phyloP scores from a whole-genome alignment of 2,888 invertebrate genomes.

The Pterobdella sp. region DNA sequence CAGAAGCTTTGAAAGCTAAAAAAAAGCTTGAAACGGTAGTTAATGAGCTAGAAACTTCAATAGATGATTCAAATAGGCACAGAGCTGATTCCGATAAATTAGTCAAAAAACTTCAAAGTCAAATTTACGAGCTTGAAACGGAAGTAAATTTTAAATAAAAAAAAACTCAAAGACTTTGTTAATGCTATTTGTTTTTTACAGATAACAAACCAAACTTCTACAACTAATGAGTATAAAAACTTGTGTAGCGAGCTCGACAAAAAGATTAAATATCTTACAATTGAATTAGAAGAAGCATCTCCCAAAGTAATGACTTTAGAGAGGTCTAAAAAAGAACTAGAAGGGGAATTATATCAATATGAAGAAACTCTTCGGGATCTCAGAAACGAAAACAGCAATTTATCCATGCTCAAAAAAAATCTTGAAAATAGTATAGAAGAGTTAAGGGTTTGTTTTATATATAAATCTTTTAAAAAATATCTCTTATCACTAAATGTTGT shows the following conservation, averaged over 20 bases:
- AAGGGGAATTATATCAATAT: constrained; percentile 97
- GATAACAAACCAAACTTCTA: not conserved
- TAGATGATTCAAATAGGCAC: constrained; percentile 97
- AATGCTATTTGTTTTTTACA: no score
- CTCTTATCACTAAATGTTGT: not conserved
- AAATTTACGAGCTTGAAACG: constrained; percentile 66
- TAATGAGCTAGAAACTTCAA: constrained; percentile 95
- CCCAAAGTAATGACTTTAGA: constrained; percentile 99
- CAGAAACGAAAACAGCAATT: constrained; percentile 81
- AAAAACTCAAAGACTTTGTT: no score
- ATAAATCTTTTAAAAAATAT: not conserved
- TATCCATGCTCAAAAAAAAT: constrained; percentile 97
- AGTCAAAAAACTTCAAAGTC: constrained; percentile 85
- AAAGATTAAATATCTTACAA: constrained; percentile 98
- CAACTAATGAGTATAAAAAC: not conserved
- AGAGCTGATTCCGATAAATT: constrained; percentile 98
- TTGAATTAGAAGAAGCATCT: constrained; percentile 95
- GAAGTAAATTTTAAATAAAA: no score
- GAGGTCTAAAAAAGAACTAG: constrained; percentile 99
- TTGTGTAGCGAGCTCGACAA: constrained; percentile 52
- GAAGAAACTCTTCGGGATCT: constrained; percentile 97
- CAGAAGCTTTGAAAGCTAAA: constrained; percentile 99
- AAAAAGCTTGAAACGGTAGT: constrained; percentile 99
- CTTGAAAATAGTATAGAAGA: constrained; percentile 95
- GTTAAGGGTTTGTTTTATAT: constrained; percentile 53